Evolutionary conservation across 2,888 invertebrate species (phyloP), one percentile per base, ranked within the genome.

Genomic region (Ophion costatus): DNA sequence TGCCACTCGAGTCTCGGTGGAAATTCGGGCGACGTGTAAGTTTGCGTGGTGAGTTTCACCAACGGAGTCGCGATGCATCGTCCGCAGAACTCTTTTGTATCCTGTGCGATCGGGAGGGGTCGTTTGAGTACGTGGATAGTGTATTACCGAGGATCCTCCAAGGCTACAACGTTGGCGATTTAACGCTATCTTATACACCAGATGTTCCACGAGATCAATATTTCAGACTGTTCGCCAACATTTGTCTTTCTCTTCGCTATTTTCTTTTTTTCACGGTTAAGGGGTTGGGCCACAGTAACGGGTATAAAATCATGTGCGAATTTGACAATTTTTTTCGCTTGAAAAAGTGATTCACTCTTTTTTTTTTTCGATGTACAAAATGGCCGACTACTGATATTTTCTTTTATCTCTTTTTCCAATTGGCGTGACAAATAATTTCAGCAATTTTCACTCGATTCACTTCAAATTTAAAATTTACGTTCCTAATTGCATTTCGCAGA

Each of bases 1-100:
- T 92, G 89, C 95, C 95, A 95, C 70, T 90, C 85, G 33, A 95
- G 89, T 89, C 92, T 93, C 22, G 94, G 94, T 51, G 94, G 94
- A 88, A 93, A 93, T 89, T 92, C 90, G 42, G 92, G 91, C 11
- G 89, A 87, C 71, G 89, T 89, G 88, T 93, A 92, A 70, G 91
- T 89, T 87, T 94, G 93, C 80, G 91, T 90, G 67, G 88, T 89
- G 42, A 94, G 92, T 90, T 94, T 94, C 56, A 94, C 93, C 59
- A 91, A 80, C 64, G 95, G 95, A 33, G 89, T 90, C 17, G 94
- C 89, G 17, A 93, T 87, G 85, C 93, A 92, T 89, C 94, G 93
- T 45, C 95, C 95, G 51, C 94, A 91, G 87, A 94, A 93, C 87
- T 95, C 94, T 61, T 89, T 90, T 20, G 81, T 76, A 17, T 67